Evolutionary conservation across 1,140 invertebrate species (phyloP).

Genomic region (Drosophila kanapiae): DNA sequence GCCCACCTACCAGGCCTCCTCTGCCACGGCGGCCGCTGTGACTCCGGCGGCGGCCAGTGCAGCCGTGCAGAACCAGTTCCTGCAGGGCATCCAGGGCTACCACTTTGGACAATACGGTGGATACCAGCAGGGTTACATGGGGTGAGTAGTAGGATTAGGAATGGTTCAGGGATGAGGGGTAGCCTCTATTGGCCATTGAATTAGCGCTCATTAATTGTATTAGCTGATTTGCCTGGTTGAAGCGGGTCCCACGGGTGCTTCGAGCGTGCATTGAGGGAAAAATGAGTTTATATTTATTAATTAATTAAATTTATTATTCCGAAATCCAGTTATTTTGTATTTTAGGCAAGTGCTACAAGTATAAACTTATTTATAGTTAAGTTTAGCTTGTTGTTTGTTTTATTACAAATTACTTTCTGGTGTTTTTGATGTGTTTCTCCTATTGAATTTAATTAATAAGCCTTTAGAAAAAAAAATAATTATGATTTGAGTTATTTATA

Average conservation of each 20-base stretch:
- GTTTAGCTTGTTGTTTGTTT: no score
- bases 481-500: not conserved
- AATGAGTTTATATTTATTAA: no score
- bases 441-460: no score
- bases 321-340: not conserved
- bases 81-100: constrained; percentile 93
- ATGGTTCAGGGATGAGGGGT: not conserved
- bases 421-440: no score
- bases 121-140: constrained; percentile 93
- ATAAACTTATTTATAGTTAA: no score
- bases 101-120: constrained; percentile 91
- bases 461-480: not conserved
- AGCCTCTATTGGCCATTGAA: constrained; percentile 23
- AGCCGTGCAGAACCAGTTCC: constrained; percentile 88
- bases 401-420: no score
- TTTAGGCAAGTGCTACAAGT: no score
- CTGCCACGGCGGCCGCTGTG: constrained; percentile 86
- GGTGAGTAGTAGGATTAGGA: constrained; percentile 86
- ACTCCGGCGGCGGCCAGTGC: constrained; percentile 90
- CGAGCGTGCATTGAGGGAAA: not conserved
- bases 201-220: constrained; percentile 58
- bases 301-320: no score
- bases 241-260: not conserved
- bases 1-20: constrained; percentile 88
- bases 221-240: constrained; percentile 26